Evolutionary conservation across 2,888 invertebrate species (phyloP).

Genomic region (Actias luna): DNA sequence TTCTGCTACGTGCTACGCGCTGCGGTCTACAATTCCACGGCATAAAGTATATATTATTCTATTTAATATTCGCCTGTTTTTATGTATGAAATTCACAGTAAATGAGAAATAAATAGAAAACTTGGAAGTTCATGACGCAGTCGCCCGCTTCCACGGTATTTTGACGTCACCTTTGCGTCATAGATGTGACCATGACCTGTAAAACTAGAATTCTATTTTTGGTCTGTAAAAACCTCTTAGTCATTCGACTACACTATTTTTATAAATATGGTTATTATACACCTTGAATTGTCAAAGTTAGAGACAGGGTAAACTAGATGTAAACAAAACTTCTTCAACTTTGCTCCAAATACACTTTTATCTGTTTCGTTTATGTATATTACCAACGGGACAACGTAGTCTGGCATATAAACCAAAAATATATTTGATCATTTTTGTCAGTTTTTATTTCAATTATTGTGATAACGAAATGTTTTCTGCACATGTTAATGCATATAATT

Average conservation of each 20-base stretch:
- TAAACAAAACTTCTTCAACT: slow-evolving; percentile 8
- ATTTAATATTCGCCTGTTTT: not conserved
- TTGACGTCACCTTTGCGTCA: slow-evolving; percentile 11
- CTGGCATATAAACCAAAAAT: slow-evolving; percentile 4
- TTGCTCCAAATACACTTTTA: slow-evolving; percentile 6
- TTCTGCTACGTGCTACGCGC: not conserved
- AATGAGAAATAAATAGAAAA: not conserved
- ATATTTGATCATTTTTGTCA: not conserved
- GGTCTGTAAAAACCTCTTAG: not conserved
- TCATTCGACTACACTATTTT: slow-evolving; percentile 1
- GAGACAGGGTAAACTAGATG: not conserved
- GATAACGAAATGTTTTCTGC: not conserved
- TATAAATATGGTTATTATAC: not conserved
- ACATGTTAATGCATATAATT: not conserved
- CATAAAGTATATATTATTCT: not conserved
- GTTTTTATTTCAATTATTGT: not conserved
- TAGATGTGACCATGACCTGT: slow-evolving; percentile 3
- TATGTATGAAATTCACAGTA: not conserved
- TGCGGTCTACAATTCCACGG: not conserved
- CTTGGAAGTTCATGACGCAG: not conserved
- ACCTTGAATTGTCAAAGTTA: slow-evolving; percentile 8
- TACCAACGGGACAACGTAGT: slow-evolving; percentile 2
- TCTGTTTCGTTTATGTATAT: slow-evolving; percentile 1
- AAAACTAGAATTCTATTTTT: slow-evolving; percentile 9
- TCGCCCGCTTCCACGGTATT: not conserved